These are phyloP conservation scores for Norana najaformis DNA, from an alignment of 2,888 invertebrate species.

Conservation along the genomic window DNA sequence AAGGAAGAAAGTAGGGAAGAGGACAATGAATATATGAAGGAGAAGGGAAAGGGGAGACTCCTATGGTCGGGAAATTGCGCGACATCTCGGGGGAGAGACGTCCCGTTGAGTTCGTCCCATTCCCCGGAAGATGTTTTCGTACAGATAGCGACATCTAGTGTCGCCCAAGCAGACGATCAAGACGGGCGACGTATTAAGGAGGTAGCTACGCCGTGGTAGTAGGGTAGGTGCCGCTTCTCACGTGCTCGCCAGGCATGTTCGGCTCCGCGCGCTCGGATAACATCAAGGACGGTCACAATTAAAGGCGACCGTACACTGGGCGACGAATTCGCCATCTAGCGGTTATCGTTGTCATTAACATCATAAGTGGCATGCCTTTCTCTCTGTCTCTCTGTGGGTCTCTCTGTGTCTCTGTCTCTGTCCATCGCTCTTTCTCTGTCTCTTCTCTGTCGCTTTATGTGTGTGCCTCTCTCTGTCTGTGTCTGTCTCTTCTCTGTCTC, in stretches of 20 bases:
- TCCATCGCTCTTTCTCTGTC: no score
- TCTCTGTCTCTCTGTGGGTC: no score
- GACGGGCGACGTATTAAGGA: not conserved
- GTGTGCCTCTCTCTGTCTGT: not conserved
- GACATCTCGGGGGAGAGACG: not conserved
- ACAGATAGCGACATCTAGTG: not conserved
- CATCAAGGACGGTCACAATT: no score
- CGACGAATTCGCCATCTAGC: not conserved
- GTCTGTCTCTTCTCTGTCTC: not conserved
- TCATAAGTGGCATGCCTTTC: no score
- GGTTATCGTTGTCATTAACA: no score
- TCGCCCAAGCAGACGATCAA: not conserved
- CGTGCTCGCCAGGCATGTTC: not conserved
- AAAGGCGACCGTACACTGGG: no score
- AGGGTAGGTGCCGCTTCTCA: not conserved
- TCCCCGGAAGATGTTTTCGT: not conserved
- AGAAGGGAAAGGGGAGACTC: slow-evolving; percentile 9
- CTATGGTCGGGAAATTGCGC: not conserved
- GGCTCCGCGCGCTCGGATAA: no score
- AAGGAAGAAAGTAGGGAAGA: not conserved
- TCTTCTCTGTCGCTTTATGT: no score
- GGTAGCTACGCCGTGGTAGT: not conserved
- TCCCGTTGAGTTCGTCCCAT: not conserved
- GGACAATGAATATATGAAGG: not conserved
- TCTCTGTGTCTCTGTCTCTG: not conserved